Conservation (phyloP, 1,140 invertebrate species). For the Tetraneura akinire region DNA sequence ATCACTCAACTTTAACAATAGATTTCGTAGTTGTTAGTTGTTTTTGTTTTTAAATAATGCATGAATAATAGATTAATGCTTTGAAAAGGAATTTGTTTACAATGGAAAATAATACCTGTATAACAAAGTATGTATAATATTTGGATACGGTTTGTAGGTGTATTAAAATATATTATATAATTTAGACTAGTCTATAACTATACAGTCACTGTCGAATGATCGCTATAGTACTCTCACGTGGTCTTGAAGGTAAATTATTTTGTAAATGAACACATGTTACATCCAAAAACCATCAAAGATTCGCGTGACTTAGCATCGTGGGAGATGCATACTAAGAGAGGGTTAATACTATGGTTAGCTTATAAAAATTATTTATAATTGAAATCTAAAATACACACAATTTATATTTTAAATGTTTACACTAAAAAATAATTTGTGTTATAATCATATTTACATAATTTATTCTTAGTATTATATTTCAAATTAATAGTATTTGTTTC, state of each 20-base stretch:
- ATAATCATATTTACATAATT: no score
- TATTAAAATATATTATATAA: not conserved
- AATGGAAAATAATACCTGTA: not conserved
- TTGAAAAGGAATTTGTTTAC: not conserved
- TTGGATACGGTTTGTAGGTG: constrained; percentile 30
- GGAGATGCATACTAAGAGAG: constrained; percentile 19
- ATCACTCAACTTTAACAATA: not conserved
- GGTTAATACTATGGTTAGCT: not conserved
- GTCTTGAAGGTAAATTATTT: constrained; percentile 27
- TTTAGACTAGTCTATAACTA: not conserved
- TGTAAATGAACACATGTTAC: constrained; percentile 40
- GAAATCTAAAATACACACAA: no score
- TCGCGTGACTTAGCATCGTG: constrained; percentile 48
- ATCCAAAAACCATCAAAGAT: constrained; percentile 42
- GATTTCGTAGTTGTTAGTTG: not conserved
- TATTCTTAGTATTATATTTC: no score
- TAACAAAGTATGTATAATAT: not conserved
- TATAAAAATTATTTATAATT: no score
- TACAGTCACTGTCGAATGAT: constrained; percentile 30
- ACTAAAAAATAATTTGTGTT: no score
- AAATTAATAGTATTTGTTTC: no score
- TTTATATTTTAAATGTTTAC: no score
- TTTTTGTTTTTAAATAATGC: no score
- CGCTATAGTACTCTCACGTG: constrained; percentile 11
- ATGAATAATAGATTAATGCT: not conserved